Percentiles rank a stretch among this genome's conserved stretches.
Evolutionary conservation across 2,888 invertebrate species (phyloP).

Genomic region (Ligdia adustata): DNA sequence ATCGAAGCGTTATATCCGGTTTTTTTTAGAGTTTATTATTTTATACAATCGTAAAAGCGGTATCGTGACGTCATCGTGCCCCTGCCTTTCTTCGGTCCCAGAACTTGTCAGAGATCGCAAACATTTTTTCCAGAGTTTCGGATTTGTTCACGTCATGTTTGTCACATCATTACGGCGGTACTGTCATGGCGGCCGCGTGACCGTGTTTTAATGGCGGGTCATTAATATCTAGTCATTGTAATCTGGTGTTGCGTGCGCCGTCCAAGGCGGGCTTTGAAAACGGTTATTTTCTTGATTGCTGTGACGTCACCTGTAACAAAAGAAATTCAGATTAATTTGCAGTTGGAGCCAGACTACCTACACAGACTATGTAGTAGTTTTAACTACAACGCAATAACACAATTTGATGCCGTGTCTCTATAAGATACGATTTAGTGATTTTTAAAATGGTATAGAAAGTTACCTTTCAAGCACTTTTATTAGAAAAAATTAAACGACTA

Average conservation of each 20-base stretch:
- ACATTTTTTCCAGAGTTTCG: conserved; percentile 53
- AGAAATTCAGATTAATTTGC: conserved; percentile 34
- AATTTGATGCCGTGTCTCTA: background rate
- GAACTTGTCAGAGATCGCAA: conserved; percentile 67
- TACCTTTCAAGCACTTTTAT: too few species aligned
- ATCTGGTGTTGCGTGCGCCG: conserved; percentile 47
- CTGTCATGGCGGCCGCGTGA: conserved; percentile 36
- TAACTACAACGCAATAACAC: background rate
- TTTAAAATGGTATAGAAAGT: too few species aligned
- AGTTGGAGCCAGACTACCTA: conserved; percentile 4
- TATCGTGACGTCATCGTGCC: conserved; percentile 66
- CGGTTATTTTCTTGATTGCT: conserved; percentile 54
- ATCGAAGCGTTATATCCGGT: conserved; percentile 51
- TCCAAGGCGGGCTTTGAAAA: conserved; percentile 34
- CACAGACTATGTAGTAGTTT: too few species aligned
- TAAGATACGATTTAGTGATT: too few species aligned
- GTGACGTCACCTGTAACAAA: conserved; percentile 66
- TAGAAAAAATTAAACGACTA: too few species aligned
- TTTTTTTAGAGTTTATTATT: conserved; percentile 39
- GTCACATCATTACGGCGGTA: conserved; percentile 42
- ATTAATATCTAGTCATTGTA: conserved; percentile 49
- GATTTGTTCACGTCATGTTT: conserved; percentile 44
- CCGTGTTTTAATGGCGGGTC: conserved; percentile 39
- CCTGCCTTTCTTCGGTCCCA: conserved; percentile 72
- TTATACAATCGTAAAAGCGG: conserved; percentile 61